Conservation (phyloP, 2,888 invertebrate species). For the Erebia ligea region DNA sequence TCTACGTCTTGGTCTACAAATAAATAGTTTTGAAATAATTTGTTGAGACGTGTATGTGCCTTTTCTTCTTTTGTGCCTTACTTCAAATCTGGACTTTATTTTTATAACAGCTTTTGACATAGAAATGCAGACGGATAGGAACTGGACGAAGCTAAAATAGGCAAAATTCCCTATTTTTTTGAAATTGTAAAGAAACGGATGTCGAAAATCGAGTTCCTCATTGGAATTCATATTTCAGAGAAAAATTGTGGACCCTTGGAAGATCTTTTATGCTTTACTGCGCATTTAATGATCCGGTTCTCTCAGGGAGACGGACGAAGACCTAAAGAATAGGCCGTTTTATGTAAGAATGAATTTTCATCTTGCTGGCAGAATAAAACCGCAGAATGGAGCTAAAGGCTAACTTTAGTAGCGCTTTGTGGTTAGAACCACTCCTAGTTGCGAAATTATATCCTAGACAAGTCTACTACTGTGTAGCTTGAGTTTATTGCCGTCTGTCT, state of each 20-base stretch:
- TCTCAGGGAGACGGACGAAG: conserved; percentile 31
- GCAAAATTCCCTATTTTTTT: background rate
- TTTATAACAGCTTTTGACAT: no score
- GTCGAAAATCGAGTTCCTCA: conserved; percentile 8
- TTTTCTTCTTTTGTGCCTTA: no score
- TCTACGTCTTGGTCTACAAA: no score
- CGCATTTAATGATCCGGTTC: conserved; percentile 32
- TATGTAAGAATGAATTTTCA: conserved; percentile 42
- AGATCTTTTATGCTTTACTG: conserved; percentile 28
- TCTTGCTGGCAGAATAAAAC: conserved; percentile 39
- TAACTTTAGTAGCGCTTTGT: conserved; percentile 43
- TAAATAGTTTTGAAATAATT: no score
- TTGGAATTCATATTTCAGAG: conserved; percentile 29
- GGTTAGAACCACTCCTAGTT: conserved; percentile 39
- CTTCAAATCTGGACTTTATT: no score
- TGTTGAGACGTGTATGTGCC: no score
- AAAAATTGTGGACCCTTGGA: conserved; percentile 23
- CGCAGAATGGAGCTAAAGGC: conserved; percentile 43
- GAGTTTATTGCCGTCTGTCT: conserved; percentile 46
- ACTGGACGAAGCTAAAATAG: background rate
- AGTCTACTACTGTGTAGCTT: conserved; percentile 32
- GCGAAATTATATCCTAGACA: conserved; percentile 37
- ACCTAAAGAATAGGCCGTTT: conserved; percentile 38
- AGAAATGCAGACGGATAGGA: no score
- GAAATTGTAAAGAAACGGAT: conserved; percentile 2